Base-by-base conservation (phyloP, 2,113 vertebrate species). In the Scomber japonicus region DNA sequence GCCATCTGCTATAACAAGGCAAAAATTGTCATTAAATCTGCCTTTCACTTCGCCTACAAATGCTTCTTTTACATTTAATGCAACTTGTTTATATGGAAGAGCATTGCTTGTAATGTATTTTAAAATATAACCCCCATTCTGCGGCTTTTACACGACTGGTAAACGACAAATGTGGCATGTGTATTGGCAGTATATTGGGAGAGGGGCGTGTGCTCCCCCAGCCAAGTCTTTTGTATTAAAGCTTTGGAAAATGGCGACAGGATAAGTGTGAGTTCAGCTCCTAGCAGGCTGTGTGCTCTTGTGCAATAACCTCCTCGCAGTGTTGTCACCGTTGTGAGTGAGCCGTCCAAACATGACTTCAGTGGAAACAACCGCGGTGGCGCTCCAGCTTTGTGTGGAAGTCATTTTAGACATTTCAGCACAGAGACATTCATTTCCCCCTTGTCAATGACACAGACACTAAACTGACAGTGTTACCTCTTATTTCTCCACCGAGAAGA, bases 191-290 rank as follows among this genome's bases (percentile, higher is more conserved):
- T 3, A 53, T 69, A 76, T 31, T 48, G 59, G 27, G 31, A 78
- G n/a, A 88, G 62, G 80, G 76, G 75, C 81, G 80, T 82, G 87
- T 91, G 64, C 85, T 81, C 45, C 24, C 48, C 30, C 31, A 19
- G 64, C 17, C 55, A 54, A 80, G 79, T 59, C 85, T 86, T 82
- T 86, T 91, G 91, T 89, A 88, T 78, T 87, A 85, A 64, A 77
- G 75, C 83, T 85, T 24, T 71, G 80, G 83, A 93, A 93, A 91
- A 94, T 95, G 94, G 94, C 93, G 94, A 87, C 91, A 86, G 84
- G 60, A 51, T 77, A 54, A 56, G 72, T 85, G 74, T 35, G 81
- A 78, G 70, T 72, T 53, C 60, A 78, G 74, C 63, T 81, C 12
- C 50, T 71, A 5, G 67, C 54, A 19, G 53, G 17, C 21, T 17